Base-by-base conservation (phyloP, 2,888 invertebrate species). In the Clitarchus hookeri region DNA sequence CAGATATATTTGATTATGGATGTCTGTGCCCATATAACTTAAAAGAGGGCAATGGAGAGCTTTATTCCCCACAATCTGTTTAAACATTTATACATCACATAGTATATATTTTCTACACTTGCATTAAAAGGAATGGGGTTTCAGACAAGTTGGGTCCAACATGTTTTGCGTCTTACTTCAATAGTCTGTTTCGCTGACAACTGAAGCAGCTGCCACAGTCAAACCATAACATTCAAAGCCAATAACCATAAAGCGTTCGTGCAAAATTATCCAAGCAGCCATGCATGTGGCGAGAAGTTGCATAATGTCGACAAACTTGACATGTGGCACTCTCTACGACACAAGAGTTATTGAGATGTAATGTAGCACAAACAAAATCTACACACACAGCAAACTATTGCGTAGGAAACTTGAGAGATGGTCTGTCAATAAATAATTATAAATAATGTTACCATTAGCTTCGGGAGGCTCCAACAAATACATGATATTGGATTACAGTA, bases 331-430 rank as follows among this genome's bases (percentile, higher is more conserved):
- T 65, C n/a, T 65, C 65, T 65, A 84, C 82, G 85, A 80, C 78
- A 84, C 84, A 84, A 77, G 85, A 84, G n/a, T 65, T 65, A 48
- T 65, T 16, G 65, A 65, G 65, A 65, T 65, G 19, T n/a, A 65
- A 65, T 65, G 65, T 65, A 65, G 65, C 65, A 65, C n/a, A 65
- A 65, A 65, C 65, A 65, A 11, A 65, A 65, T 65, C 65, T 65
- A 65, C 65, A 65, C 65, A 85, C 54, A 84, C 44, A 77, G 54
- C 84, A 65, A 84, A 86, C 83, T 86, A 86, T 86, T 85, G 88
- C 87, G 90, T 91, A 92, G 92, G 92, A 91, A 93, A 92, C 93
- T 93, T 93, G 91, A 92, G 93, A 93, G 93, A 93, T 93, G 93
- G 93, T 93, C 88, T 82, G 65, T 65, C 65, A 65, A 23, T 65